These are phyloP conservation scores for Eulithis prunata DNA, from an alignment of 2,888 invertebrate species.

Conservation along the genomic window DNA sequence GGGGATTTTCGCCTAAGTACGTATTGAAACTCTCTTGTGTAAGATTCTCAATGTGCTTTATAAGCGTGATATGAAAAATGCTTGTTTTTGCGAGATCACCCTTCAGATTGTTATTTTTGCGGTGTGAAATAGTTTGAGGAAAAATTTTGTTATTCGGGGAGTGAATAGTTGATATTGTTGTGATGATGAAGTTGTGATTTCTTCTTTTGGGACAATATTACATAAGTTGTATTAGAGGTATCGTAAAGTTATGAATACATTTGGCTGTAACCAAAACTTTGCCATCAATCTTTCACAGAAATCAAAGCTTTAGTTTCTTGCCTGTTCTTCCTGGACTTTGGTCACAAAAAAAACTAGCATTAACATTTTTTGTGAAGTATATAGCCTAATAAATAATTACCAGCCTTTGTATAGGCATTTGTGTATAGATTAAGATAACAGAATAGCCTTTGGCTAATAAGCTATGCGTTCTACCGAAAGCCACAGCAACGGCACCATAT, in stretches of 20 bases:
- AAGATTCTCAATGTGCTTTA: slow-evolving; percentile 31
- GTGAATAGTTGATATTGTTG: slow-evolving; percentile 1
- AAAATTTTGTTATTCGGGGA: slow-evolving; percentile 23
- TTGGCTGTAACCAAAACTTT: too few relatives aligned
- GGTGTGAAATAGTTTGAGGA: slow-evolving; percentile 31
- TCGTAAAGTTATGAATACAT: too few relatives aligned
- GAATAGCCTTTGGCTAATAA: neutral
- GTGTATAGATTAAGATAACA: slow-evolving; percentile 1
- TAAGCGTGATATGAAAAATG: slow-evolving; percentile 39
- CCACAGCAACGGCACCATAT: slow-evolving; percentile 2
- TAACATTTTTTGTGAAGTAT: too few relatives aligned
- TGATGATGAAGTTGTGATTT: neutral
- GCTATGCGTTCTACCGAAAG: neutral
- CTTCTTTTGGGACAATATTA: neutral
- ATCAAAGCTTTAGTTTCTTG: too few relatives aligned
- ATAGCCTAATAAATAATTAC: too few relatives aligned
- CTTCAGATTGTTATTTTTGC: slow-evolving; percentile 35
- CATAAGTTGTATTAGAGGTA: too few relatives aligned
- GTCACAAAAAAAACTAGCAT: too few relatives aligned
- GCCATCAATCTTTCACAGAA: too few relatives aligned
- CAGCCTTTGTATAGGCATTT: neutral
- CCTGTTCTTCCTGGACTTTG: too few relatives aligned
- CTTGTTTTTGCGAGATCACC: slow-evolving; percentile 37
- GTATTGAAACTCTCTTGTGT: slow-evolving; percentile 37
- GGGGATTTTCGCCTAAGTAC: slow-evolving; percentile 39